These are phyloP conservation scores for Tretioscincus oriximinensis DNA, from an alignment of 2,113 vertebrate species.

Conservation along the genomic window DNA sequence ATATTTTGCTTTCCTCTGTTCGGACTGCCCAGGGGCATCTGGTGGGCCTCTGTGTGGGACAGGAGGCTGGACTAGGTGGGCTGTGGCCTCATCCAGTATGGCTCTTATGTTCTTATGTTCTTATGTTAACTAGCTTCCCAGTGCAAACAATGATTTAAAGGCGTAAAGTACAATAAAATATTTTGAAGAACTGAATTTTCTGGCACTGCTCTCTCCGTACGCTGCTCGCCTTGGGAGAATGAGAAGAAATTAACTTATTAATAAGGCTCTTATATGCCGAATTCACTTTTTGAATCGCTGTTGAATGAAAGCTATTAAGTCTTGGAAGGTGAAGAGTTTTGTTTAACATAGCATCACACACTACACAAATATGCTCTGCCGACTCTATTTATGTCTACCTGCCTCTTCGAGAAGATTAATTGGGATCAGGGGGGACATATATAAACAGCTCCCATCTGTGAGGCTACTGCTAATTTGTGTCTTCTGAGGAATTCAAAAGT, in stretches of 20 bases:
- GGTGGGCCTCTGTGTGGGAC: too few relatives aligned
- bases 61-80: too few relatives aligned
- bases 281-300: background rate
- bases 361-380: background rate
- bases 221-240: slow-evolving; percentile 1
- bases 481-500: background rate
- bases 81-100: too few relatives aligned
- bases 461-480: background rate
- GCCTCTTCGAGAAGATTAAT: background rate
- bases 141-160: background rate
- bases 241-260: slow-evolving; percentile 3
- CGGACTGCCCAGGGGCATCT: too few relatives aligned
- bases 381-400: background rate
- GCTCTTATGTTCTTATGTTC: too few relatives aligned
- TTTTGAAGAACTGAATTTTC: slow-evolving; percentile 8
- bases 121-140: too few relatives aligned
- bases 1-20: too few relatives aligned
- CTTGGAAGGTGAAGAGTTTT: background rate
- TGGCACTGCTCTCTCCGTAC: background rate
- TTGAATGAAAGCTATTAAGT: slow-evolving; percentile 2
- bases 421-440: background rate
- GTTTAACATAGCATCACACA: background rate
- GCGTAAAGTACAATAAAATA: background rate
- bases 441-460: background rate
- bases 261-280: slow-evolving; percentile 3